Percentiles rank a stretch among this genome's conserved stretches.
Conservation (phyloP, 1,140 invertebrate species). For the Cecropterus lyciades region DNA sequence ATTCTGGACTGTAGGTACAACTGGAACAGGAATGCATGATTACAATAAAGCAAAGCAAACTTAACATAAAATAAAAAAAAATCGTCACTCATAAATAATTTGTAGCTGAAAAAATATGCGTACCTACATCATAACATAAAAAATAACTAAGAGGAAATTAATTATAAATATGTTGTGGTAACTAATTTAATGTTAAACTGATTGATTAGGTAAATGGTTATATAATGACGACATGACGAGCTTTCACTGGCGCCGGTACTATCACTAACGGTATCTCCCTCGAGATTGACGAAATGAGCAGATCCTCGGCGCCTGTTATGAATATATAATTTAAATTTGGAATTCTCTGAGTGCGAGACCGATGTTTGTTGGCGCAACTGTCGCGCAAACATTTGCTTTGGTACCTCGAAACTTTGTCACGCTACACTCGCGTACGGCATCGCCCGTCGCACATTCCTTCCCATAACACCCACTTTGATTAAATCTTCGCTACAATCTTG, state of each 20-base stretch:
- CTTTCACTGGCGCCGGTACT: conserved; percentile 44
- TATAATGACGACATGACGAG: conserved; percentile 1
- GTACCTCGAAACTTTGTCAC: conserved; percentile 73
- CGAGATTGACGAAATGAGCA: conserved; percentile 77
- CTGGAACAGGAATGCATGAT: no score
- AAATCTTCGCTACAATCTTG: conserved; percentile 78
- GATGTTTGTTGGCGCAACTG: conserved; percentile 79
- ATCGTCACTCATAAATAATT: no score
- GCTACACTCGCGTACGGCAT: conserved; percentile 38
- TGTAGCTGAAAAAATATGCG: no score
- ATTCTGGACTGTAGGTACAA: no score
- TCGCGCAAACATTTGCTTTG: conserved; percentile 72
- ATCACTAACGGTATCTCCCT: conserved; percentile 60
- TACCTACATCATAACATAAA: no score
- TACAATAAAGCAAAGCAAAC: no score
- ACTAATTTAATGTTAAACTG: no score
- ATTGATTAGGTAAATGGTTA: not conserved
- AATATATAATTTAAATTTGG: conserved; percentile 84
- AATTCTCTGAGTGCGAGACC: conserved; percentile 81
- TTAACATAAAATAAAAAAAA: no score
- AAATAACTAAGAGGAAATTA: no score
- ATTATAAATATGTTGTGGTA: no score
- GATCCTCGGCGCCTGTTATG: conserved; percentile 78
- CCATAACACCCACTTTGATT: conserved; percentile 70
- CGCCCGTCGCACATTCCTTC: conserved; percentile 52